Evolutionary conservation across 2,113 vertebrate genomes (phyloP).

Genomic region (Apodemus sylvaticus): DNA sequence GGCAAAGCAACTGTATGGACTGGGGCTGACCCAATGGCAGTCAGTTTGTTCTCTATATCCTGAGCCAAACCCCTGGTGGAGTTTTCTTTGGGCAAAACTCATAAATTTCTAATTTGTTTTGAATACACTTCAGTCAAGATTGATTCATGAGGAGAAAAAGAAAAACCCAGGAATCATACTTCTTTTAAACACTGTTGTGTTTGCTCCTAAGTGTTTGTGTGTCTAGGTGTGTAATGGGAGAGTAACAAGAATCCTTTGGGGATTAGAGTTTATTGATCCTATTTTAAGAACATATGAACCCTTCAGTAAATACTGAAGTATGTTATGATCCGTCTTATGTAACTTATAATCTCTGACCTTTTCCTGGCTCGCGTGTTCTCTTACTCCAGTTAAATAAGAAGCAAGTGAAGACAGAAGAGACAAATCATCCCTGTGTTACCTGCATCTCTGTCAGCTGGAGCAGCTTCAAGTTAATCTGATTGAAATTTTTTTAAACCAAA

Average conservation of each 20-base stretch:
- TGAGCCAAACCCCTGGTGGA: not conserved
- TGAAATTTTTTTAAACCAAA: constrained; percentile 13
- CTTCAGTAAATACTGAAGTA: constrained; percentile 35
- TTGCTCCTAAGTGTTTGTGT: constrained; percentile 32
- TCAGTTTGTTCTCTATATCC: not conserved
- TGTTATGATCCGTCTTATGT: not conserved
- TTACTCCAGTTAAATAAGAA: not conserved
- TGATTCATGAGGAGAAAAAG: constrained; percentile 36
- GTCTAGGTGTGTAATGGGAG: constrained; percentile 6
- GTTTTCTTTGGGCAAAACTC: not conserved
- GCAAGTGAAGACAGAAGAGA: not conserved
- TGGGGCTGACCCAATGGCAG: not conserved
- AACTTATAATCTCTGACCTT: constrained; percentile 5
- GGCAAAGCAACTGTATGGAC: not conserved
- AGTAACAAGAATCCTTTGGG: not conserved
- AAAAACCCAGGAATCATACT: not conserved
- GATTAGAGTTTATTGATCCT: constrained; percentile 60
- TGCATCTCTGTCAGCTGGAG: not conserved
- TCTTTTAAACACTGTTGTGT: constrained; percentile 25
- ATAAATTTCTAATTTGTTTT: constrained; percentile 49
- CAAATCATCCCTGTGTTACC: not conserved
- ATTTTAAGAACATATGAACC: constrained; percentile 31
- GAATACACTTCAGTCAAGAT: not conserved
- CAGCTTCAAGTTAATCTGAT: not conserved
- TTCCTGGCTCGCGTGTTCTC: not conserved